Evolutionary conservation across 2,888 invertebrate genomes (phyloP).

Genomic region (Tenthredo notha): DNA sequence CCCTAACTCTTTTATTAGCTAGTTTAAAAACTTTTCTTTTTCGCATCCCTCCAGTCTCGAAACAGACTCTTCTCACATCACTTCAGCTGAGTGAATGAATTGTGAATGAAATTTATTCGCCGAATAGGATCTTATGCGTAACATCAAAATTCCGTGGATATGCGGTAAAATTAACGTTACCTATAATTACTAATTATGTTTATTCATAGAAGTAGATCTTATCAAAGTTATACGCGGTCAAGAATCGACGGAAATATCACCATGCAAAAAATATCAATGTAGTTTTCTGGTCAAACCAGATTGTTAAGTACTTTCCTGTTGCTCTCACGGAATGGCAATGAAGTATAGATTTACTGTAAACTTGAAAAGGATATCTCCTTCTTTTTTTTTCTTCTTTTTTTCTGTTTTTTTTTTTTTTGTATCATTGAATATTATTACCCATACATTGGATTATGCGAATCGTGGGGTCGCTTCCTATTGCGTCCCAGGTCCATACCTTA

Average conservation of each 20-base stretch:
- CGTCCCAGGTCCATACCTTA: background rate
- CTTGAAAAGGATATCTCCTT: background rate
- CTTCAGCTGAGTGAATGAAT: background rate
- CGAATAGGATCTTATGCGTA: constrained; percentile 10
- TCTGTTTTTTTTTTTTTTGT: background rate
- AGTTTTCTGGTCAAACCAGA: constrained; percentile 5
- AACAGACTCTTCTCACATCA: background rate
- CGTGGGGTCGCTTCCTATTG: constrained; percentile 45
- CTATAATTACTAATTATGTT: background rate
- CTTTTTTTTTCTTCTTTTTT: background rate
- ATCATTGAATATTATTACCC: constrained; percentile 12
- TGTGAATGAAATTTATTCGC: constrained; percentile 31
- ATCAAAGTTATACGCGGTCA: background rate
- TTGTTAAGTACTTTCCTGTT: constrained; percentile 11
- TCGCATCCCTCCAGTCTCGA: background rate
- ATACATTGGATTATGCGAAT: constrained; percentile 44
- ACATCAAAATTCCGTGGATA: background rate
- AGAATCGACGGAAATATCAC: background rate
- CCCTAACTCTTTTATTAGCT: background rate
- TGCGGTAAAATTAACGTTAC: background rate
- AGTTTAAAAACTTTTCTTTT: background rate
- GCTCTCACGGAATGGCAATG: background rate
- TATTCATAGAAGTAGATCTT: background rate
- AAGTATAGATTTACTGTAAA: background rate
- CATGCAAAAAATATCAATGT: background rate